Evolutionary conservation across 2,797 vertebrate species (phyloP).

Genomic region (Masticophis lateralis): DNA sequence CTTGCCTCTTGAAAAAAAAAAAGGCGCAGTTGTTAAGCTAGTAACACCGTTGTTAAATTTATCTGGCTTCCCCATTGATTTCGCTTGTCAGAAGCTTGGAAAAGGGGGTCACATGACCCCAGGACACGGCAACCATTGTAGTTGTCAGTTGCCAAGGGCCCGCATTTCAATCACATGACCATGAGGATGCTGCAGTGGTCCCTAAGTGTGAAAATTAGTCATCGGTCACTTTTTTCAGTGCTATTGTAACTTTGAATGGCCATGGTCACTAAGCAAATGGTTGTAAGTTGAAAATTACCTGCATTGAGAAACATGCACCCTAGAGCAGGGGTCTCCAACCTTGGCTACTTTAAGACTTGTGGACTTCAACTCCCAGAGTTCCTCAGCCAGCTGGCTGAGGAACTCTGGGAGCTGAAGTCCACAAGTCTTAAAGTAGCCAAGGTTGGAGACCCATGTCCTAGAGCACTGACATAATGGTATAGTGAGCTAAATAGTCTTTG

Average conservation of each 20-base stretch:
- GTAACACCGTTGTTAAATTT: not conserved
- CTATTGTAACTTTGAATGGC: not conserved
- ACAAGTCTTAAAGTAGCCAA: too few relatives aligned
- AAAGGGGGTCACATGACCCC: not conserved
- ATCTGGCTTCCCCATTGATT: not conserved
- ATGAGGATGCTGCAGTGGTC: not conserved
- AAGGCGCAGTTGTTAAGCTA: not conserved
- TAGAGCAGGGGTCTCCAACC: not conserved
- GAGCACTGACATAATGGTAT: too few relatives aligned
- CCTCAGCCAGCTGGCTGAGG: too few relatives aligned
- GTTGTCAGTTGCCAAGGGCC: not conserved
- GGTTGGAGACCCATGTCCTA: too few relatives aligned
- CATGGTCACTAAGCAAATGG: not conserved
- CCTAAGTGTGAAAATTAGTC: not conserved
- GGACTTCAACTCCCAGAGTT: too few relatives aligned
- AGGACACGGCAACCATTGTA: not conserved
- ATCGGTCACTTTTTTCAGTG: not conserved
- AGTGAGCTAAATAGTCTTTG: not conserved
- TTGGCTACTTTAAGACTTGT: too few relatives aligned
- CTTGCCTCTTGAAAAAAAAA: too few relatives aligned
- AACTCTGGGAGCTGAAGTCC: too few relatives aligned
- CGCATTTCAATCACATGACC: not conserved
- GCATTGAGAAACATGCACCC: not conserved
- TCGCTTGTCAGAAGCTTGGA: not conserved
- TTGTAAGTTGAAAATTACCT: not conserved